Conservation (phyloP, 64 coral and sea anemone genomes). For the Catalaphyllia jardinei region DNA sequence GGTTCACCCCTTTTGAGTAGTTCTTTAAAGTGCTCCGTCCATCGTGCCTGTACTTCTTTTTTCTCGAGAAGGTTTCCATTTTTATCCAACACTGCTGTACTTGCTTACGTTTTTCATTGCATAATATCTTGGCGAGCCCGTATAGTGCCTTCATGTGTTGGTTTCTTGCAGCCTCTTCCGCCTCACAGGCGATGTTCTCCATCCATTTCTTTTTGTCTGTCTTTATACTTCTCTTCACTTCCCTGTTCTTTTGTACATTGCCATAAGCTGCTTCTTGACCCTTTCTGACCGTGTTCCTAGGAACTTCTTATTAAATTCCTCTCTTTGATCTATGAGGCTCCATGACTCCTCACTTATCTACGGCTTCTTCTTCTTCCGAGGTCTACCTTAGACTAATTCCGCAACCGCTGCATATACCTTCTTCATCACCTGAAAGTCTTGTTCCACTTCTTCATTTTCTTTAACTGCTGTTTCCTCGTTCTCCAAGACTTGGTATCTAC, state of each 20-base stretch:
- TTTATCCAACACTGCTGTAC: constrained; percentile 20
- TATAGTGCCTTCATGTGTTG: constrained; percentile 1
- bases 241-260: too few species aligned
- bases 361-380: constrained; percentile 27
- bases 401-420: constrained; percentile 40
- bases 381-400: constrained; percentile 23
- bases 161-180: neutral
- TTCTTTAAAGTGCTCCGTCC: neutral
- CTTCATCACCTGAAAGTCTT: constrained; percentile 38
- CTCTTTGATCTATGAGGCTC: too few species aligned
- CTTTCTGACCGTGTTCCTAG: too few species aligned
- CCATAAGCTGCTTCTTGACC: too few species aligned
- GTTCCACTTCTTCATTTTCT: constrained; percentile 24
- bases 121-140: constrained; percentile 4
- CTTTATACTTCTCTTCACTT: too few species aligned
- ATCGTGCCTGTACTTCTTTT: constrained; percentile 23
- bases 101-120: constrained; percentile 36
- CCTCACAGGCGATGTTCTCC: too few species aligned
- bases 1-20: neutral
- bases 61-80: too few species aligned
- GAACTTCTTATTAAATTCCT: too few species aligned
- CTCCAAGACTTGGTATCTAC: neutral
- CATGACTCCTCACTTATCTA: too few species aligned
- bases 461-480: constrained; percentile 17
- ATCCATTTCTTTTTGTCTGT: too few species aligned